A percentile compares a stretch with the other conserved stretches of the same genome.
phyloP scores from a whole-genome alignment of 2,888 invertebrate species.

The Drosophila subquinaria region DNA sequence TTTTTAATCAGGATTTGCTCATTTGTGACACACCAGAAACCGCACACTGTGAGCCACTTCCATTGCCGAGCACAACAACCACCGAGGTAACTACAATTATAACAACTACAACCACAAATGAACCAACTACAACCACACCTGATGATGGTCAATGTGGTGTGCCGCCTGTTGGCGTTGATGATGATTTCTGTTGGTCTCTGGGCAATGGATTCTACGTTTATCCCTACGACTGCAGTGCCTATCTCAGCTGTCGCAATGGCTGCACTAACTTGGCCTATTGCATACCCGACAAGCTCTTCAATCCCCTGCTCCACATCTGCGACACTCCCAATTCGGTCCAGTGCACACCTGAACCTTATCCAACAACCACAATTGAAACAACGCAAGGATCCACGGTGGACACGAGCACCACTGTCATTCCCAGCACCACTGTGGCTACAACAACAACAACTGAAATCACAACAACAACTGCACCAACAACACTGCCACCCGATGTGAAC shows the following conservation, averaged over 20 bases:
- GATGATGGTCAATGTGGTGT: constrained; percentile 47
- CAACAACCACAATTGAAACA: constrained; percentile 42
- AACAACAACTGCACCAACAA: constrained; percentile 39
- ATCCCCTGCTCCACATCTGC: constrained; percentile 63
- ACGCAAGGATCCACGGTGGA: constrained; percentile 11
- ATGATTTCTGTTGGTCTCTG: constrained; percentile 43
- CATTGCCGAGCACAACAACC: constrained; percentile 49
- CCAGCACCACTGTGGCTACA: not conserved
- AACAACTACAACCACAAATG: constrained; percentile 24
- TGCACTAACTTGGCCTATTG: constrained; percentile 66
- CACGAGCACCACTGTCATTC: not conserved
- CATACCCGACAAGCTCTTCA: constrained; percentile 62
- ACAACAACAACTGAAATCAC: constrained; percentile 41
- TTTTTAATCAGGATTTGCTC: constrained; percentile 56
- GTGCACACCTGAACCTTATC: constrained; percentile 50
- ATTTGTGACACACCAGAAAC: constrained; percentile 78
- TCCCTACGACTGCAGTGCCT: constrained; percentile 67
- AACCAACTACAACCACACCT: constrained; percentile 26
- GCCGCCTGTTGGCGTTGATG: constrained; percentile 39
- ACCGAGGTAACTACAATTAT: constrained; percentile 10
- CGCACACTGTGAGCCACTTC: constrained; percentile 60
- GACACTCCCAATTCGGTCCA: constrained; percentile 63
- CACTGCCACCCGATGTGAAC: constrained; percentile 56
- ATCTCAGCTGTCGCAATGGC: constrained; percentile 58
- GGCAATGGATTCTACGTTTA: constrained; percentile 67